Evolutionary conservation across 2,888 invertebrate species (phyloP).

Genomic region (Archips xylosteana): DNA sequence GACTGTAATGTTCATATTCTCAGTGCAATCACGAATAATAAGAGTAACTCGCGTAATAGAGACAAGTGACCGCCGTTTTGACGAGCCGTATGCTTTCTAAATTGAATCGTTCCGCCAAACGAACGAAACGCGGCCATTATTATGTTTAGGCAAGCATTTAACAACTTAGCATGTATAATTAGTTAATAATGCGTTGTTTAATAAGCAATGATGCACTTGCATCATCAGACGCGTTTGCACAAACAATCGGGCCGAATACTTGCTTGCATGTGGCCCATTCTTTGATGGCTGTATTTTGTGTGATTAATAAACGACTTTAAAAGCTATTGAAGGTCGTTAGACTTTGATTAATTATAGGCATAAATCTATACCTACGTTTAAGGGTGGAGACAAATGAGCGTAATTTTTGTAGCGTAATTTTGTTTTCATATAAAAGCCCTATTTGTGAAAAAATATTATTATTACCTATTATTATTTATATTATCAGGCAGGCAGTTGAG

Average conservation of each 20-base stretch:
- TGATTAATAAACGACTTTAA: background rate
- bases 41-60: conserved; percentile 6
- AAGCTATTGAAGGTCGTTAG: background rate
- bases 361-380: background rate
- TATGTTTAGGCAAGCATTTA: conserved; percentile 48
- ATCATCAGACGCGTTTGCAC: conserved; percentile 46
- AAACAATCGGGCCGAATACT: conserved; percentile 34
- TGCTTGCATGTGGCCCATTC: background rate
- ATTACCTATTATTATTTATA: no score
- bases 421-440: no score
- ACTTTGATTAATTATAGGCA: background rate
- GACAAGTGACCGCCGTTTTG: background rate
- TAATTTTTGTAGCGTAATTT: no score
- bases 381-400: no score
- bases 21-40: background rate
- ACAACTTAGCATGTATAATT: conserved; percentile 58
- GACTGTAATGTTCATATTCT: background rate
- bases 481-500: no score
- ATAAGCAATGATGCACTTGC: conserved; percentile 53
- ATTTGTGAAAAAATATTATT: no score
- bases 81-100: conserved; percentile 12
- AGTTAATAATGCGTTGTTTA: conserved; percentile 64
- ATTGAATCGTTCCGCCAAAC: conserved; percentile 13
- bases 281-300: background rate
- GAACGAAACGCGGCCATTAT: background rate